Base-by-base conservation (phyloP, 2,888 invertebrate species). In the Crematogaster levior region DNA sequence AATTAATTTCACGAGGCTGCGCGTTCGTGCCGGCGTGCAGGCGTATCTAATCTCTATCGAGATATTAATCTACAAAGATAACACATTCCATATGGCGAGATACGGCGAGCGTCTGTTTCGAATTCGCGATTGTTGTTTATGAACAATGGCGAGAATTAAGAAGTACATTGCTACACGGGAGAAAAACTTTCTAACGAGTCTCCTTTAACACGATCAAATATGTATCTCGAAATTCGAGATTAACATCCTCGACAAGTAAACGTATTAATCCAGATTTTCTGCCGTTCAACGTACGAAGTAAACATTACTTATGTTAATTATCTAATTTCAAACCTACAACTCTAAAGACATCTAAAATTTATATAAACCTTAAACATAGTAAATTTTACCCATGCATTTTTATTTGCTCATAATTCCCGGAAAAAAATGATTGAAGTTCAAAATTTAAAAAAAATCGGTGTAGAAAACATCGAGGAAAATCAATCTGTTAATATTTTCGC, bases 1-100 rank as follows among this genome's bases (percentile, higher is more conserved):
- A 84, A 88, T 90, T 84, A 85, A 88, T 87, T 81, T 74, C 40
- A 82, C 53, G 66, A 53, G 58, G 48, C 68, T 63, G 58, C 63
- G 65, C 60, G 70, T 34, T 70, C 27, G 27, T 74, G 74, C 43
- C n/a, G 40, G 74, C 83, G 82, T 60, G 84, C 74, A 84, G 65
- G 73, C 85, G 65, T 90, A 92, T 92, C 92, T 92, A 90, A 92
- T 92, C 92, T 87, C 61, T 72, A 70, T 58, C 79, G 86, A 70
- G 77, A 91, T 91, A 86, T 84, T 89, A 91, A 92, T 88, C 91
- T 85, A 66, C 43, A 21, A 66, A 88, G 88, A 90, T 91, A 90
- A 85, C 79, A 27, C 70, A 73, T 60, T 72, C 79, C 65, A 27
- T 24, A 30, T 10, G n/a, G 18, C 46, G 18, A 58, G 56, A 51